Base-by-base conservation (phyloP, 2,797 vertebrate species). In the Dallia pectoralis region DNA sequence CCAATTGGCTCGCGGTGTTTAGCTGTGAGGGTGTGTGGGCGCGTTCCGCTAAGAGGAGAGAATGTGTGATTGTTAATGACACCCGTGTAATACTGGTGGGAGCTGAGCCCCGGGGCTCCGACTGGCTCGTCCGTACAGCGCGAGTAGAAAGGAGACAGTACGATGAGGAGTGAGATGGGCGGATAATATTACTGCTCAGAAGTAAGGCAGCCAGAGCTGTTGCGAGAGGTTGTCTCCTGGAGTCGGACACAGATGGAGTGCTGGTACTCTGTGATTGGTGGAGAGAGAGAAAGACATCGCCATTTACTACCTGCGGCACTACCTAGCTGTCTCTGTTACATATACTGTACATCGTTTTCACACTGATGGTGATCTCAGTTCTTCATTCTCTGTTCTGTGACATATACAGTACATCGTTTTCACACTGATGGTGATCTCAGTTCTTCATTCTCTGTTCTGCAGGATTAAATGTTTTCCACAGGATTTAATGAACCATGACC, bases 61-160 rank as follows among this genome's bases (percentile, higher is more conserved):
- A 56, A 47, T 33, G 69, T 8, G 16, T 80, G 68, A 77, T 72
- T 71, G 72, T 74, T 77, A 65, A 71, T 74, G 74, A 79, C 72
- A 47, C 74, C 48, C 33, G 64, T 66, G 72, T 74, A 72, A 72
- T 74, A 73, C 65, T 71, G 72, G 69, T 65, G 22, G 48, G 47
- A 69, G 48, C 72, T 71, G 47, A 76, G 72, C 75, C 76, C 25
- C 30, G 22, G 14, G 61, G n/a, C 51, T 22, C 51, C 9, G 22
- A 25, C 53, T 12, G 53, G 53, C 53, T 59, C 53, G 0, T 25
- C 4, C 27, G 7, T 30, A 64, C 15, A 32, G 29, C 27, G 19
- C n/a, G 30, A 32, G 29, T 29, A 33, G 62, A 19, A 7, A 69
- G 61, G 65, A 73, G 69, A 70, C 19, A 40, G n/a, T 4, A 14